Evolutionary conservation across 2,113 vertebrate genomes (phyloP).

Genomic region (Erythrolamprus reginae): DNA sequence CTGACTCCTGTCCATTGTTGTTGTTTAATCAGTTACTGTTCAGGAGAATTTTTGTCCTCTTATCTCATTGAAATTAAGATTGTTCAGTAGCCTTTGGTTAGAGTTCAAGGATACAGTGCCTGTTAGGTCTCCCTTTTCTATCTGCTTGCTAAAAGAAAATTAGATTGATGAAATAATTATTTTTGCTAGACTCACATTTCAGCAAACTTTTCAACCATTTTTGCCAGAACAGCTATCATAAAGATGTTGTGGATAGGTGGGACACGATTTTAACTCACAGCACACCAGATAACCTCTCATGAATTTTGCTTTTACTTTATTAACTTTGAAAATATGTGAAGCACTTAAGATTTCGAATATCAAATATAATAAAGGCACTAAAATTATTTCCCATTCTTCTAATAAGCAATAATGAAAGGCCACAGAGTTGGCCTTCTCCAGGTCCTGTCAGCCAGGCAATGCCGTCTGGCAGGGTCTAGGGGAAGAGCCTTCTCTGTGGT

Average conservation of each 20-base stretch:
- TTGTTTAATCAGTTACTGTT: neutral
- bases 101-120: neutral
- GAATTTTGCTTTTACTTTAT: neutral
- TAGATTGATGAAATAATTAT: neutral
- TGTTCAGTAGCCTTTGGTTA: neutral
- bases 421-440: too few species aligned
- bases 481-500: too few species aligned
- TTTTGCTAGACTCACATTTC: neutral
- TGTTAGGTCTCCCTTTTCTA: neutral
- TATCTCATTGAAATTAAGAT: neutral
- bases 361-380: neutral
- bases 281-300: neutral
- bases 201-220: neutral
- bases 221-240: neutral
- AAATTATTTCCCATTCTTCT: neutral
- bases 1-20: neutral
- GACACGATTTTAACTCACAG: neutral
- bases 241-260: neutral
- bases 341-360: neutral
- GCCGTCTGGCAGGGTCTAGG: too few species aligned
- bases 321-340: neutral
- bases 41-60: neutral
- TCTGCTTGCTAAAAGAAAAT: neutral
- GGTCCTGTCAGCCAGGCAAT: too few species aligned
- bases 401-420: neutral